A percentile compares a stretch with the other conserved stretches of the same genome.
phyloP scores from a whole-genome alignment of 1,140 invertebrate species.

The Tetraneura akinire region DNA sequence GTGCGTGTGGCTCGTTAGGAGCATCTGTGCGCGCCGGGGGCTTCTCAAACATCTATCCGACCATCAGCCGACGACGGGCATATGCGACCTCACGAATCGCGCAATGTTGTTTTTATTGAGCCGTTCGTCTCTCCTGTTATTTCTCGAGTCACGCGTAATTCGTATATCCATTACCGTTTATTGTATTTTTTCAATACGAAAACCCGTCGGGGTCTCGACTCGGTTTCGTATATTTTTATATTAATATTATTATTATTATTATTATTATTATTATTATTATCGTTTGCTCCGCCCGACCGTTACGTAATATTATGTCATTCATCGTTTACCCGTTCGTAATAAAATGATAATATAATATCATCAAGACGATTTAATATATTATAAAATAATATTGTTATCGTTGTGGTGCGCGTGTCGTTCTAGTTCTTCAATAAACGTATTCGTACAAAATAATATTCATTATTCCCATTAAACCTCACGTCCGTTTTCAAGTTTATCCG shows the following conservation, averaged over 20 bases:
- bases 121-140: constrained; percentile 13
- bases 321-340: neutral
- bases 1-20: constrained; percentile 42
- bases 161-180: constrained; percentile 16
- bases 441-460: no score
- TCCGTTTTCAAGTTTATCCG: no score
- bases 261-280: no score
- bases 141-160: constrained; percentile 27
- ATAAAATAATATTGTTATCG: no score
- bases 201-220: neutral
- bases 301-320: neutral
- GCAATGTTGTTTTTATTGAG: constrained; percentile 49
- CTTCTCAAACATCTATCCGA: neutral
- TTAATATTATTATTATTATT: no score
- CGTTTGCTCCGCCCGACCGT: no score
- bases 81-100: constrained; percentile 6
- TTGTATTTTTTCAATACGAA: constrained; percentile 13
- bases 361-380: no score
- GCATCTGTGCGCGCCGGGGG: constrained; percentile 24
- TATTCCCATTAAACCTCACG: no score
- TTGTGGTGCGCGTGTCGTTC: no score
- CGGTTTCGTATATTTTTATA: neutral
- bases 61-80: neutral
- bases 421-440: no score
- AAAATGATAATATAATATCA: no score